These are phyloP conservation scores for Oryzias melastigma DNA, from an alignment of 2,113 vertebrate species.

Conservation along the genomic window DNA sequence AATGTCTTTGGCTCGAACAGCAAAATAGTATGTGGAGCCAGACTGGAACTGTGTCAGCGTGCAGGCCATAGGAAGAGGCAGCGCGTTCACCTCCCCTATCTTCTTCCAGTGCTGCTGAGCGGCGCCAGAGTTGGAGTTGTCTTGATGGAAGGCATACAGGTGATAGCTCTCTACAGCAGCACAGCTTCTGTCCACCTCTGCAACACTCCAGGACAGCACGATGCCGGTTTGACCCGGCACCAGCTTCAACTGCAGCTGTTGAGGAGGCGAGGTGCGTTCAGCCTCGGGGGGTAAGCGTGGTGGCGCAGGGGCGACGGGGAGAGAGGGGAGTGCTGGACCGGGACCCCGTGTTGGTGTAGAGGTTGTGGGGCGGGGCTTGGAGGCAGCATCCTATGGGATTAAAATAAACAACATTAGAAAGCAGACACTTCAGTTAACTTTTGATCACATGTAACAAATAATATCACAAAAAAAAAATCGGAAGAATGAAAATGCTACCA, in stretches of 20 bases:
- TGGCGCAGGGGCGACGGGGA: conserved; percentile 75
- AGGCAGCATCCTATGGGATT: conserved; percentile 61
- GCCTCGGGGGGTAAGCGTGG: conserved; percentile 79
- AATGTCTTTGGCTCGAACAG: conserved; percentile 93
- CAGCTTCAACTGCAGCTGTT: conserved; percentile 87
- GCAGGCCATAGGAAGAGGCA: conserved; percentile 97
- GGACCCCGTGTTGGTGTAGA: conserved; percentile 33
- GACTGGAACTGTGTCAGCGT: conserved; percentile 98
- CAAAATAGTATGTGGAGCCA: conserved; percentile 97
- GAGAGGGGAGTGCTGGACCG: conserved; percentile 58
- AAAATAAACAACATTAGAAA: not conserved
- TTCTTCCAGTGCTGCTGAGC: conserved; percentile 91
- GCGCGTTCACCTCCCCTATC: conserved; percentile 96
- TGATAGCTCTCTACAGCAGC: conserved; percentile 95
- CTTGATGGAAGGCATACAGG: conserved; percentile 90
- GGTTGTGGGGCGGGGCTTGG: conserved; percentile 56
- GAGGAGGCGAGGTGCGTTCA: conserved; percentile 81
- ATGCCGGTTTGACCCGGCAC: conserved; percentile 97
- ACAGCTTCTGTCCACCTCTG: conserved; percentile 90
- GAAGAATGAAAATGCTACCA: no score
- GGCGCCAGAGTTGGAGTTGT: conserved; percentile 73
- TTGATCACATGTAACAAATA: no score
- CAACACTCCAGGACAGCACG: conserved; percentile 94
- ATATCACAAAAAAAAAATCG: no score
- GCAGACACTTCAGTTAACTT: no score